Evolutionary conservation across 2,888 invertebrate genomes (phyloP).

Genomic region (Anoncus sp.): DNA sequence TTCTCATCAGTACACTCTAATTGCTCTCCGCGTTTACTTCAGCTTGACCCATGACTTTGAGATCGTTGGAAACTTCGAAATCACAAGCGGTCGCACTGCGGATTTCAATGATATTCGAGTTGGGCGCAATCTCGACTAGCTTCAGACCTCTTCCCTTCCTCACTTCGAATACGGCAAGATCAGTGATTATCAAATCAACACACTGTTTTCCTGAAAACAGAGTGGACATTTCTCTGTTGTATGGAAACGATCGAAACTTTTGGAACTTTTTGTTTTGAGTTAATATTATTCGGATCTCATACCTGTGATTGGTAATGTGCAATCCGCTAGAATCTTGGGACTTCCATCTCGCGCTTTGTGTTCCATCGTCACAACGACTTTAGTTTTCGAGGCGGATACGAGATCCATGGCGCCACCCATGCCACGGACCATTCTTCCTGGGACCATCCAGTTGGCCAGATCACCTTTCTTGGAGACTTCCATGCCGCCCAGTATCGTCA

Average conservation of each 20-base stretch:
- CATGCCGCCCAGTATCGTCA: constrained; percentile 99
- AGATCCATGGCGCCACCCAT: constrained; percentile 99
- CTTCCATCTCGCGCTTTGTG: constrained; percentile 95
- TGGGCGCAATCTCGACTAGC: constrained; percentile 94
- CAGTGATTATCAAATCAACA: constrained; percentile 98
- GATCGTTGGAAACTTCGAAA: constrained; percentile 91
- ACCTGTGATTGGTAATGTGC: constrained; percentile 97
- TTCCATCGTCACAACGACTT: constrained; percentile 99
- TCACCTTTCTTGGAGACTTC: constrained; percentile 98
- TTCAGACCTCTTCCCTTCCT: constrained; percentile 92
- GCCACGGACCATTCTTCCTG: constrained; percentile 99
- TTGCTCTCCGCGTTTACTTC: constrained; percentile 64
- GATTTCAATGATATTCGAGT: constrained; percentile 93
- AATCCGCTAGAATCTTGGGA: constrained; percentile 96
- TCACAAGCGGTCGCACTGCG: constrained; percentile 93
- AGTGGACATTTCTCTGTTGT: no score
- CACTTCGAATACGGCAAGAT: constrained; percentile 97
- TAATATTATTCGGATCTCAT: constrained; percentile 79
- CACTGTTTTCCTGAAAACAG: constrained; percentile 85
- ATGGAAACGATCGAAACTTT: neutral
- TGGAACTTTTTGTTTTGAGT: constrained; percentile 2
- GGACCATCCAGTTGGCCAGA: constrained; percentile 99
- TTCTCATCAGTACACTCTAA: neutral
- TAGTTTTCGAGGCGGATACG: constrained; percentile 95
- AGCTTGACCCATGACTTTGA: constrained; percentile 93